A percentile compares a stretch with the other conserved stretches of the same genome.
Evolutionary conservation across 2,888 invertebrate genomes (phyloP).

Genomic region (Ptychoptera contaminata): DNA sequence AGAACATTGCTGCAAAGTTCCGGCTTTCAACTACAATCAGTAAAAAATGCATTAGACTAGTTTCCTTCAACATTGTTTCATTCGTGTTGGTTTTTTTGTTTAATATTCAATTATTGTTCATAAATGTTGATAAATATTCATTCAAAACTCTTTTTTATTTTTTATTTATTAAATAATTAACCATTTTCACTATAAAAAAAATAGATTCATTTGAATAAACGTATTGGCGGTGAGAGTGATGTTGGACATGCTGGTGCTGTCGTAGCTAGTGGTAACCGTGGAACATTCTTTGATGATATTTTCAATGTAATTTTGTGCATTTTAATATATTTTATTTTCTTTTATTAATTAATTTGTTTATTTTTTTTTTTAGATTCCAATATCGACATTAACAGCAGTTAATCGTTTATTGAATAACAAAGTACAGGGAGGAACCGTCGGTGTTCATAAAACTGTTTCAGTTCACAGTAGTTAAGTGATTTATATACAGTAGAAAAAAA

Average conservation of each 20-base stretch:
- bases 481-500: too few relatives aligned
- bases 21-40: too few relatives aligned
- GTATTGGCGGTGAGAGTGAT: neutral
- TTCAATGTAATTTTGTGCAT: constrained; percentile 39
- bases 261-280: neutral
- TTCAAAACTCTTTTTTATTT: too few relatives aligned
- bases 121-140: too few relatives aligned
- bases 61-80: too few relatives aligned
- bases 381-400: constrained; percentile 47
- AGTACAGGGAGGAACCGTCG: constrained; percentile 9
- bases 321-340: neutral
- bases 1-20: too few relatives aligned
- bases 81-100: too few relatives aligned
- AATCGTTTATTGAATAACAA: constrained; percentile 44
- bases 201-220: neutral
- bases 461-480: too few relatives aligned
- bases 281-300: constrained; percentile 32
- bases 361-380: constrained; percentile 42
- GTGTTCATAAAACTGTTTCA: constrained; percentile 1
- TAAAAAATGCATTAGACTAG: too few relatives aligned
- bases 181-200: neutral
- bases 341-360: neutral
- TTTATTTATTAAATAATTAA: too few relatives aligned
- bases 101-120: too few relatives aligned
- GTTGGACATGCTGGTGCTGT: too few relatives aligned